A percentile compares a stretch with the other conserved stretches of the same genome.
These are phyloP conservation scores for Hypolimnas misippus DNA, from an alignment of 2,888 invertebrate genomes.

Conservation along the genomic window DNA sequence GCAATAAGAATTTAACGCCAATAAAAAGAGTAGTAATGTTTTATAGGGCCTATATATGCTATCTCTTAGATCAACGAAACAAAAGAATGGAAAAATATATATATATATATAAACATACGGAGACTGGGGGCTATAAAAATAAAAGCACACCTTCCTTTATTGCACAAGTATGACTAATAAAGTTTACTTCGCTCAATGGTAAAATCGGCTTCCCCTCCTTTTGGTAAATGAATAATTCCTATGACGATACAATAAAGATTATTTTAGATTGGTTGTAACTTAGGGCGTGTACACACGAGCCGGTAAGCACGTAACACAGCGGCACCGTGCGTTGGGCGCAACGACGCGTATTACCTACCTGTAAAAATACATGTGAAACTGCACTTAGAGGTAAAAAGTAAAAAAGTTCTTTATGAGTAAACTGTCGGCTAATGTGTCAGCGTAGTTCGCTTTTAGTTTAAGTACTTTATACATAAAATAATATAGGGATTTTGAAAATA, in stretches of 20 bases:
- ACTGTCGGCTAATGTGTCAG: no score
- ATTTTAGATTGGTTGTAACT: slow-evolving; percentile 33
- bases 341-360: no score
- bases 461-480: no score
- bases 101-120: slow-evolving; percentile 43
- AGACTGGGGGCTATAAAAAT: slow-evolving; percentile 45
- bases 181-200: slow-evolving; percentile 49
- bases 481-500: no score
- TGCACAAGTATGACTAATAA: slow-evolving; percentile 54
- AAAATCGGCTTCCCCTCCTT: slow-evolving; percentile 45
- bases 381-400: no score
- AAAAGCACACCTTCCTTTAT: slow-evolving; percentile 50
- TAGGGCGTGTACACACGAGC: slow-evolving; percentile 15
- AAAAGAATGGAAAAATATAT: slow-evolving; percentile 26
- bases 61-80: slow-evolving; percentile 31
- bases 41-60: slow-evolving; percentile 29
- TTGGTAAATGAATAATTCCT: slow-evolving; percentile 39
- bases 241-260: no score
- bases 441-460: no score
- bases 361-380: no score
- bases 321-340: no score
- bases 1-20: slow-evolving; percentile 34
- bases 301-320: neutral
- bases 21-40: slow-evolving; percentile 33
- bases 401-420: no score